Base-by-base conservation (phyloP, 2,888 invertebrate species). In the Lasius fuliginosus region DNA sequence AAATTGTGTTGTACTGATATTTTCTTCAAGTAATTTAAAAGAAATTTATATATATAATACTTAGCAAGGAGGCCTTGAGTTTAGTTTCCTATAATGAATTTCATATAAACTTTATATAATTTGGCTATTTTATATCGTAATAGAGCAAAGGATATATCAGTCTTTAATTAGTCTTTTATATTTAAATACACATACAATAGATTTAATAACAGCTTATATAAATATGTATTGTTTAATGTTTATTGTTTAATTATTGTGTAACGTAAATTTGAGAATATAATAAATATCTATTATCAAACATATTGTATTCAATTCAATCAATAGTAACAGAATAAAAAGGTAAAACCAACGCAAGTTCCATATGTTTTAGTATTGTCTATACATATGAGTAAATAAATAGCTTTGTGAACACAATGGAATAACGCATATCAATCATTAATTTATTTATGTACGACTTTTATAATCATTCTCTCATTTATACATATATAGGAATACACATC, bases 1-100 rank as follows among this genome's bases (percentile, higher is more conserved):
- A 89, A 92, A 90, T 86, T 91, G 84, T 90, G 90, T 53, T 53
- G n/a, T 92, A 92, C 79, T 85, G 87, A 91, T 90, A 91, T 92
- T 91, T 91, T 90, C 88, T 90, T 89, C 87, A 86, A 84, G 83
- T 87, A 89, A 87, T 86, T 88, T 89, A 83, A 85, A 85, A 62
- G n/a, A 90, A 87, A 85, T 23, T 23, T 36, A 69, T 11, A 42
- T 89, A 49, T 88, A 88, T 89, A 91, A 87, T 83, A 86, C 18
- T 79, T 89, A 89, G 85, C 82, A 88, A 85, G 90, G 85, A 89
- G 90, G 90, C 87, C 91, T 91, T 93, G 90, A 91, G 89, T 86
- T 87, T 89, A 90, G 89, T 93, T 92, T 90, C 86, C 87, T 62
- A 86, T 56, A 67, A 46, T 60, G 0, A 60, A 69, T 12, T 60